These are phyloP conservation scores for Eucidaris tribuloides DNA, from an alignment of 35 echinoderm and acorn worm genomes.

Conservation along the genomic window DNA sequence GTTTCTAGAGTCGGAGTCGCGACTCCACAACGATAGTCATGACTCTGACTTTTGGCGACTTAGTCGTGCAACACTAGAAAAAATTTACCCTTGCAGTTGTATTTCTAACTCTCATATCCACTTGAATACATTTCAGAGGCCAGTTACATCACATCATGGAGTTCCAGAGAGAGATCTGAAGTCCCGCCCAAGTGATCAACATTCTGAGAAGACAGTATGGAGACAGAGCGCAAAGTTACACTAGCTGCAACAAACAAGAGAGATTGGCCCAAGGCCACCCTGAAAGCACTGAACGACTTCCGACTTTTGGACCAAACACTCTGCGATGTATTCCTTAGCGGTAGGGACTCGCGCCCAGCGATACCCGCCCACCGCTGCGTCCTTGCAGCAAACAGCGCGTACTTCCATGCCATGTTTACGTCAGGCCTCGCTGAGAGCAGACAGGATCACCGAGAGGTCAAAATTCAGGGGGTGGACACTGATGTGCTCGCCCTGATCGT, in stretches of 20 bases:
- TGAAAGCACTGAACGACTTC: constrained; percentile 42
- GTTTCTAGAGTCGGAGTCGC: too few species aligned
- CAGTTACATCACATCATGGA: too few species aligned
- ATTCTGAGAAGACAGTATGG: too few species aligned
- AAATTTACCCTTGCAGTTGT: too few species aligned
- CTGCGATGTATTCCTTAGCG: background rate
- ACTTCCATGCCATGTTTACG: constrained; percentile 77
- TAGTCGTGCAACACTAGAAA: too few species aligned
- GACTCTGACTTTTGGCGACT: too few species aligned
- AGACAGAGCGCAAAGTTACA: background rate
- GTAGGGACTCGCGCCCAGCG: background rate
- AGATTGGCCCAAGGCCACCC: constrained; percentile 27
- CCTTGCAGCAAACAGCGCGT: constrained; percentile 54
- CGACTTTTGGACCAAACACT: background rate
- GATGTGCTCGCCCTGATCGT: constrained; percentile 30
- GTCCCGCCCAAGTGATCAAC: too few species aligned
- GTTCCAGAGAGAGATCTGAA: too few species aligned
- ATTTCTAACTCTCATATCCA: too few species aligned
- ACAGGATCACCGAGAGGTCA: constrained; percentile 22
- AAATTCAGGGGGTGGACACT: constrained; percentile 23
- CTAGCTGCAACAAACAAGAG: background rate
- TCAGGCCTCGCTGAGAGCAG: constrained; percentile 50
- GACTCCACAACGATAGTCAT: too few species aligned
- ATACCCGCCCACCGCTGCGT: constrained; percentile 51
- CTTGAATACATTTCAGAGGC: too few species aligned